A percentile compares a stretch with the other conserved stretches of the same genome.
phyloP scores from a whole-genome alignment of 2,797 vertebrate genomes.

The Eulemur rubriventer region DNA sequence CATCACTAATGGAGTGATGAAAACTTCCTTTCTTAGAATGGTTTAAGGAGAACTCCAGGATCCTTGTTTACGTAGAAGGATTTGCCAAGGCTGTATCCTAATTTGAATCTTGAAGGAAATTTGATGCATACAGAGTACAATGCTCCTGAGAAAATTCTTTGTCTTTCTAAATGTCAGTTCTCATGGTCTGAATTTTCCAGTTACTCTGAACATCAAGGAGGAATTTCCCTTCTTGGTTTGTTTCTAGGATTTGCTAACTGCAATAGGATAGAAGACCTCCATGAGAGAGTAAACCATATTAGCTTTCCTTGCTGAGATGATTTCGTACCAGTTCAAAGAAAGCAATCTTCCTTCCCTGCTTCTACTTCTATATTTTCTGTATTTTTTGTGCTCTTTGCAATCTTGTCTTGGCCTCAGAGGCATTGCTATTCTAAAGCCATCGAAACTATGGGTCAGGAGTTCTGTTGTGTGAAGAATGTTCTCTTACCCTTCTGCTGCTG shows the following conservation, averaged over 20 bases:
- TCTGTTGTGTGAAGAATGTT: not conserved
- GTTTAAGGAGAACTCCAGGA: not conserved
- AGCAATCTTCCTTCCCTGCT: not conserved
- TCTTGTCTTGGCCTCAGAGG: not conserved
- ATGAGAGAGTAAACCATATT: not conserved
- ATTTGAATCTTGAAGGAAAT: not conserved
- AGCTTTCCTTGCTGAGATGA: not conserved
- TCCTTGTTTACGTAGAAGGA: not conserved
- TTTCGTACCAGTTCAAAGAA: not conserved
- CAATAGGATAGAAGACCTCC: no score
- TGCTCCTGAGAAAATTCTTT: not conserved
- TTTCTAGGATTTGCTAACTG: not conserved
- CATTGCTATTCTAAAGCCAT: not conserved
- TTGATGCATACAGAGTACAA: not conserved
- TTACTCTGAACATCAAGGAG: not conserved
- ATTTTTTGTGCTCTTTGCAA: not conserved
- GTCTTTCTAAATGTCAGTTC: not conserved
- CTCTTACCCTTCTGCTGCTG: not conserved
- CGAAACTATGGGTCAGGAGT: not conserved
- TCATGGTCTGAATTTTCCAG: not conserved
- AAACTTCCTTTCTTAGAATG: not conserved
- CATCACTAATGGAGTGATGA: not conserved
- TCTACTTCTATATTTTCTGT: not conserved
- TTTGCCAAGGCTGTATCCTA: not conserved
- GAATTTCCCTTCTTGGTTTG: not conserved